Percentiles rank a stretch among this genome's conserved stretches.
phyloP scores from a whole-genome alignment of 2,797 vertebrate species.

The Decapterus maruadsi region DNA sequence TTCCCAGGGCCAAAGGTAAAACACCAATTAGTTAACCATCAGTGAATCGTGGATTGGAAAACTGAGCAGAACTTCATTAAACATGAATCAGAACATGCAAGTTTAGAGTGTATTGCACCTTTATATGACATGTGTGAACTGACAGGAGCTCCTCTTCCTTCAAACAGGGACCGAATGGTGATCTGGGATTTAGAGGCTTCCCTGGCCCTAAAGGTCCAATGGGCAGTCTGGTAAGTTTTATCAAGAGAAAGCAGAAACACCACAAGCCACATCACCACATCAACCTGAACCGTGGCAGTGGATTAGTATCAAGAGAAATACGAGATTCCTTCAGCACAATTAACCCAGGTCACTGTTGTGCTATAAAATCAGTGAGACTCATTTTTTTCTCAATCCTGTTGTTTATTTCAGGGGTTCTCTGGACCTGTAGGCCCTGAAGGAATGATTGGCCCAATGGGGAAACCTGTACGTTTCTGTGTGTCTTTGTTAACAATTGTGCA shows the following conservation, averaged over 20 bases:
- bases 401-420: constrained; percentile 89
- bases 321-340: neutral
- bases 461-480: constrained; percentile 86
- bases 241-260: neutral
- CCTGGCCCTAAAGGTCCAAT: constrained; percentile 92
- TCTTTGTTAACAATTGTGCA: constrained; percentile 1
- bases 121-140: neutral
- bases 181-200: constrained; percentile 89
- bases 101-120: neutral
- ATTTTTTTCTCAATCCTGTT: constrained; percentile 19
- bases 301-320: neutral
- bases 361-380: neutral
- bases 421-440: constrained; percentile 93
- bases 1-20: constrained; percentile 94
- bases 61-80: neutral
- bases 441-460: constrained; percentile 90
- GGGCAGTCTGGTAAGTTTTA: constrained; percentile 90
- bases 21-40: neutral
- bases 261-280: too few relatives aligned
- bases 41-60: neutral
- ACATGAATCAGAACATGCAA: neutral
- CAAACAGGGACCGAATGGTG: constrained; percentile 91
- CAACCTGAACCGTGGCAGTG: neutral
- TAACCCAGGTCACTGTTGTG: neutral
- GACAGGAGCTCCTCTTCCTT: constrained; percentile 11